Evolutionary conservation across 2,888 invertebrate genomes (phyloP).

Genomic region (Zele albiditarsus): DNA sequence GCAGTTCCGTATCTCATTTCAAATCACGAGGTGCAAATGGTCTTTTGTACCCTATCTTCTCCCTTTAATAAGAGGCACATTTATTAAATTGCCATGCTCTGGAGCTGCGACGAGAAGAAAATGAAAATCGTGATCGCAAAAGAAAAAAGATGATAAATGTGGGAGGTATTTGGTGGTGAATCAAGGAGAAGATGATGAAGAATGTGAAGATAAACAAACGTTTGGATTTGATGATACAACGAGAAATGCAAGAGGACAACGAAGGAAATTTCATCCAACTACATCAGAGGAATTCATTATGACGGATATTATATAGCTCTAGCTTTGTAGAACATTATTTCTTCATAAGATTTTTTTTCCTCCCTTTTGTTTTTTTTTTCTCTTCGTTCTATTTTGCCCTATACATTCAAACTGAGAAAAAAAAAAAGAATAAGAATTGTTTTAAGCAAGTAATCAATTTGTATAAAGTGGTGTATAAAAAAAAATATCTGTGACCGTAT

Average conservation of each 20-base stretch:
- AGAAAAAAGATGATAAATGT: slow-evolving; percentile 43
- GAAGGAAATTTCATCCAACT: not conserved
- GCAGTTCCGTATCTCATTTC: slow-evolving; percentile 47
- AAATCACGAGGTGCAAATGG: not conserved
- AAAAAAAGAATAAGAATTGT: slow-evolving; percentile 60
- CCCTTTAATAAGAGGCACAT: slow-evolving; percentile 19
- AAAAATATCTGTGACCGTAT: not conserved
- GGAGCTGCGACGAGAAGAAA: slow-evolving; percentile 39
- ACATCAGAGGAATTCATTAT: slow-evolving; percentile 7
- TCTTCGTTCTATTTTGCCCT: not conserved
- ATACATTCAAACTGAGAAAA: not conserved
- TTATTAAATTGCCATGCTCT: slow-evolving; percentile 9
- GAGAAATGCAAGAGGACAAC: not conserved
- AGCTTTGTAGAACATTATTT: slow-evolving; percentile 68
- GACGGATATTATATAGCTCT: slow-evolving; percentile 58
- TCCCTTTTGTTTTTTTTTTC: slow-evolving; percentile 62
- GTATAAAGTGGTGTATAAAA: slow-evolving; percentile 68
- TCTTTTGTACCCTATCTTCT: slow-evolving; percentile 3
- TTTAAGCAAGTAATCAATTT: slow-evolving; percentile 70
- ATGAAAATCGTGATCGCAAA: slow-evolving; percentile 43
- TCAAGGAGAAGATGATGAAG: not conserved
- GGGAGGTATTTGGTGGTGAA: not conserved
- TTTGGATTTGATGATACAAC: not conserved
- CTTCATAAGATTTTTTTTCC: slow-evolving; percentile 62
- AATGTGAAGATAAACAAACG: not conserved